phyloP scores from a whole-genome alignment of 2,888 invertebrate genomes.

The Phaedon cochleariae region DNA sequence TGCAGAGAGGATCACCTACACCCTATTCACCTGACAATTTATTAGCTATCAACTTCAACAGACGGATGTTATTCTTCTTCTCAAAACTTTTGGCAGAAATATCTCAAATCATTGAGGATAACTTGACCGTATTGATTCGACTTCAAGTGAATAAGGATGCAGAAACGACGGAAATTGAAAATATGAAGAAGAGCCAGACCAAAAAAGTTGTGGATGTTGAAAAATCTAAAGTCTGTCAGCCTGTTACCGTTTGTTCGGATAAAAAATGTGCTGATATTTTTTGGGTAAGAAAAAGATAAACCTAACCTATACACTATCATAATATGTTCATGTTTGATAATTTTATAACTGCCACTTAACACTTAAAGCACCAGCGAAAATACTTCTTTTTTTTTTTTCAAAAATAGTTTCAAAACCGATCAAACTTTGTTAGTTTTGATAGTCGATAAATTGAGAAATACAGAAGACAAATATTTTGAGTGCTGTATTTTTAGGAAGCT shows the following conservation, averaged over 20 bases:
- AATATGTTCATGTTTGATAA: too few relatives aligned
- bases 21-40: conserved; percentile 47
- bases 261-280: conserved; percentile 47
- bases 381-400: too few relatives aligned
- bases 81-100: conserved; percentile 55
- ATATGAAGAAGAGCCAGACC: conserved; percentile 48
- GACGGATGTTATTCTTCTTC: conserved; percentile 51
- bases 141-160: conserved; percentile 41
- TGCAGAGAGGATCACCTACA: conserved; percentile 48
- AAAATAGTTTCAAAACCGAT: too few relatives aligned
- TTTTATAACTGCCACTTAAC: too few relatives aligned
- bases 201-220: conserved; percentile 49
- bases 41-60: conserved; percentile 50
- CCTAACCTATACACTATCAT: too few relatives aligned
- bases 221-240: conserved; percentile 46
- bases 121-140: conserved; percentile 47
- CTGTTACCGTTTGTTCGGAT: conserved; percentile 52
- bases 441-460: too few relatives aligned
- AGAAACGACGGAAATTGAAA: conserved; percentile 40
- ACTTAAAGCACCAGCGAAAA: too few relatives aligned
- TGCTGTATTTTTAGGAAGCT: too few relatives aligned
- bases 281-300: conserved; percentile 33
- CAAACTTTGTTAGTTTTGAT: too few relatives aligned
- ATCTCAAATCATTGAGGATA: conserved; percentile 52
- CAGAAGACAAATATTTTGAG: too few relatives aligned